Evolutionary conservation across 2,888 invertebrate genomes (phyloP), one percentile per base, ranked within the genome.

Genomic region (Rhorus exstirpatorius): DNA sequence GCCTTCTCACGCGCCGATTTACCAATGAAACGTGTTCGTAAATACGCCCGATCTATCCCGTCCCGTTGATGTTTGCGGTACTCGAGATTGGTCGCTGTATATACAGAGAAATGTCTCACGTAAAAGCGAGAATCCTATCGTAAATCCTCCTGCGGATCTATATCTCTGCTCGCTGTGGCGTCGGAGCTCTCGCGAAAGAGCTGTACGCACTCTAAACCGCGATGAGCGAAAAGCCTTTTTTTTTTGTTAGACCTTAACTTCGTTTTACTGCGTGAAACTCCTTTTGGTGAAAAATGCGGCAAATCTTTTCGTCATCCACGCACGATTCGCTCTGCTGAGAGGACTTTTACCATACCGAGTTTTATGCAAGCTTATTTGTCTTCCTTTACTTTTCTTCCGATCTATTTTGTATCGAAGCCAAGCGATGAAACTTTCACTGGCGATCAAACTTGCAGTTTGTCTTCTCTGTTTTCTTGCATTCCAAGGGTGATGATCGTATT

Each of bases 1-100:
- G 24, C 53, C 24, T 53, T 53, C 24, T 53, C n/a, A n/a, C 53
- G 17, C n/a, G 53, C 53, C 53, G 53, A 53, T 53, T 53, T 53
- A 24, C 53, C 53, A 4, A 53, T 8, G 53, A 24, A 53, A 53
- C 6, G 12, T 53, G 8, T 53, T 53, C 53, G 12, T 12, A 12
- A 2, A 24, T 17, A n/a, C n/a, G n/a, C n/a, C n/a, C n/a, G 49
- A 51, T 51, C 24, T 21, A 0, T 12, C 0, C 24, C n/a, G 1
- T 7, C 12, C 12, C 12, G 53, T 1, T 24, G 12, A n/a, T 21
- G 21, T 53, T 53, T 24, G 53, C 53, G 3, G 24, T 53, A 24
- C 26, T 12, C 53, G 12, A 24, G 12, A 51, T 24, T 24, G 21
- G 12, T n/a, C n/a, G n/a, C n/a, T n/a, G n/a, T n/a, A n/a, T n/a